Base-by-base conservation (phyloP, 2,888 invertebrate genomes). In the Lacanobia wlatinum region DNA sequence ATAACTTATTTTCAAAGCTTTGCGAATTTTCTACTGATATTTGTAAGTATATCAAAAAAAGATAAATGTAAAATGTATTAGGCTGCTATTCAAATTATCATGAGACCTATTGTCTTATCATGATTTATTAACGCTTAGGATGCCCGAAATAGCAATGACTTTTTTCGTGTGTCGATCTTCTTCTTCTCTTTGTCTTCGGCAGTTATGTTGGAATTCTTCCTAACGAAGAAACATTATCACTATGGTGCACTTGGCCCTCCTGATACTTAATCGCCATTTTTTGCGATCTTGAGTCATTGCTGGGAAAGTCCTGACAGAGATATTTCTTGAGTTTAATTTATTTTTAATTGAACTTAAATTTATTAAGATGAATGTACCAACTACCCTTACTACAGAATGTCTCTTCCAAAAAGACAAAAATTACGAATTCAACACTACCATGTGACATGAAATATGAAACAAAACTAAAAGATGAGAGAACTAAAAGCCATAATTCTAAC, bases 401-500 rank as follows among this genome's bases (percentile, higher is more conserved):
- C 43, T 38, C 12, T 8, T 46, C 21, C 1, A 43, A 43, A 18
- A 56, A 50, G 5, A 50, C 53, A 28, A 7, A 43, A 38, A 23
- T 1, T 21, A 34, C 21, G 46, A 10, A 28, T 40, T 12, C 12
- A 79, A 59, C 18, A 50, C 34, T 34, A 59, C n/a, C 3, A 59
- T n/a, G 21, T 40, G 48, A 23, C 23, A 62, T n/a, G 23, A 52
- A 65, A 80, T 40, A 46, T 65, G 23, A 62, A 76, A 76, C 53
- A 63, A 62, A 43, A 81, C 43, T 58, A 66, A 66, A 23, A 48
- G 46, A 66, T 34, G 46, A 79, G 43, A 34, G 21, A 38, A 82
- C 64, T 55, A 59, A 55, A 23, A 72, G n/a, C 23, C 43, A 83
- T 68, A 73, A 73, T 40, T 78, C 73, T 65, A 79, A 76, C 53